Evolutionary conservation across 2,888 invertebrate species (phyloP).

Genomic region (Lydus trimaculatus): DNA sequence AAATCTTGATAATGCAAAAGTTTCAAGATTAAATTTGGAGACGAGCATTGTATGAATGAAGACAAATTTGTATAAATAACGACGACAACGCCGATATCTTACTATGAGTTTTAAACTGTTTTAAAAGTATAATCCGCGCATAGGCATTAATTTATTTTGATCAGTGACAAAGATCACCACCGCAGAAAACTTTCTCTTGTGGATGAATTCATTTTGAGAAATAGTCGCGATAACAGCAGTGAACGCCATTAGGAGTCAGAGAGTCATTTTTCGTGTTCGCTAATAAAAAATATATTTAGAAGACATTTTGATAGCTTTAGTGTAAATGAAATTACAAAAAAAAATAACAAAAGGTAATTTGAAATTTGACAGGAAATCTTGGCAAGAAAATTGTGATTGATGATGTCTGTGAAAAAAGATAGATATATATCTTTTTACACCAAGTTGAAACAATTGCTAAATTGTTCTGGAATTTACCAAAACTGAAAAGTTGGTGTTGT

Average conservation of each 20-base stretch:
- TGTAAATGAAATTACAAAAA: background rate
- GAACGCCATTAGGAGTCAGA: background rate
- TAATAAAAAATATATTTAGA: background rate
- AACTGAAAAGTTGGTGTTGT: background rate
- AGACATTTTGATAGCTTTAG: background rate
- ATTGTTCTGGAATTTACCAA: background rate
- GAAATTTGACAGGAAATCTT: background rate
- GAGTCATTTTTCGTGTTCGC: background rate
- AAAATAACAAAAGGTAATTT: background rate
- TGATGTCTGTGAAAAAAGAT: background rate
- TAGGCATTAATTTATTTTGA: constrained; percentile 26
- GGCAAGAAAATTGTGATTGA: background rate
- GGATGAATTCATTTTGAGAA: background rate
- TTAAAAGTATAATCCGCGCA: constrained; percentile 24
- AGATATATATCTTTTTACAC: background rate
- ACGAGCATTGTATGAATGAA: constrained; percentile 45
- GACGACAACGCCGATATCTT: constrained; percentile 28
- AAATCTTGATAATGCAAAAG: constrained; percentile 56
- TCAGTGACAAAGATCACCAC: background rate
- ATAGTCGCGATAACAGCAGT: background rate
- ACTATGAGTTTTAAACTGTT: constrained; percentile 16
- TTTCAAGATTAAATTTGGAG: constrained; percentile 54
- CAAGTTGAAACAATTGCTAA: constrained; percentile 24
- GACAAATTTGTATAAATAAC: constrained; percentile 45
- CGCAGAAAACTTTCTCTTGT: background rate